A percentile compares a stretch with the other conserved stretches of the same genome.
Evolutionary conservation across 2,113 vertebrate species (phyloP).

Genomic region (Salvator merianae): DNA sequence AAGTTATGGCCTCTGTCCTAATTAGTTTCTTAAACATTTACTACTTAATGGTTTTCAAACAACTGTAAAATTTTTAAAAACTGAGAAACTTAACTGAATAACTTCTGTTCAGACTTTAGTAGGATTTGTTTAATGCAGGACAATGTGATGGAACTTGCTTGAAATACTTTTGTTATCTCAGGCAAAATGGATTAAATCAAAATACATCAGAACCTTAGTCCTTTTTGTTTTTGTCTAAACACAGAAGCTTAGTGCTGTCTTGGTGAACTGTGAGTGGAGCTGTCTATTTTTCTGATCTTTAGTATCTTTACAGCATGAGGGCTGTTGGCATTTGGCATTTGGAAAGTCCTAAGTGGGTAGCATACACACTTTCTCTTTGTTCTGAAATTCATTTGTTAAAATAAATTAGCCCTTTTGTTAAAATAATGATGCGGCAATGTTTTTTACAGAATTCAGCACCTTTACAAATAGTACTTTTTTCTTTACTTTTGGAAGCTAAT

Average conservation of each 20-base stretch:
- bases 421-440: constrained; percentile 83
- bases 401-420: constrained; percentile 86
- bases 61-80: constrained; percentile 87
- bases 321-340: constrained; percentile 87
- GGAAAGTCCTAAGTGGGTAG: constrained; percentile 79
- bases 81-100: constrained; percentile 87
- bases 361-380: constrained; percentile 84
- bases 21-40: constrained; percentile 94
- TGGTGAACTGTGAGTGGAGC: constrained; percentile 86
- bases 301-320: constrained; percentile 80
- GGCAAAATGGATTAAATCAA: constrained; percentile 91
- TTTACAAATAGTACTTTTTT: constrained; percentile 69
- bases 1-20: constrained; percentile 88
- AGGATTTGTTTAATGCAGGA: constrained; percentile 83
- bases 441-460: constrained; percentile 82
- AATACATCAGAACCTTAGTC: constrained; percentile 87
- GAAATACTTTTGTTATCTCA: constrained; percentile 90
- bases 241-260: constrained; percentile 86
- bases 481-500: constrained; percentile 41
- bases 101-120: constrained; percentile 83
- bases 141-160: constrained; percentile 88
- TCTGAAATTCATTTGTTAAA: constrained; percentile 85
- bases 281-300: constrained; percentile 82
- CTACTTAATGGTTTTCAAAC: constrained; percentile 93
- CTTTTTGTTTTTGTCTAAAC: constrained; percentile 87